Evolutionary conservation across 2,888 invertebrate species (phyloP), one percentile per base, ranked within the genome.

Genomic region (Tenthredo mesomela): DNA sequence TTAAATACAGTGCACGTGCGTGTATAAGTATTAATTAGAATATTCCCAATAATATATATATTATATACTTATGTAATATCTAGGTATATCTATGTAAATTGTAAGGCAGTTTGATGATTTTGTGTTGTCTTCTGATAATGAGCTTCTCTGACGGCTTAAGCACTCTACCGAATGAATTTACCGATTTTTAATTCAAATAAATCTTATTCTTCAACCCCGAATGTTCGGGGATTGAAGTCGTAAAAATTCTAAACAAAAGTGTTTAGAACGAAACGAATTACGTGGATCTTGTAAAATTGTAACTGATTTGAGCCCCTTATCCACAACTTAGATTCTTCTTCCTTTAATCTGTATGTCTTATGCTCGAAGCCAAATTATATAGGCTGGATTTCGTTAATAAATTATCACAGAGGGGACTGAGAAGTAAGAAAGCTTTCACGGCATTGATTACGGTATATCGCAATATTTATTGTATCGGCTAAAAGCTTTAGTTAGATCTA

Each of bases 21-120:
- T 43, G 43, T 83, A 71, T 83, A 54, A 33, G 29, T 21, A 71
- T 33, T 0, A 50, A 83, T n/a, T 29, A 15, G 21, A 37, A 61
- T 29, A 33, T 21, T 70, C 33, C 15, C 15, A 25, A 82, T 21
- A 25, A 82, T 71, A 10, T 43, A 73, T 43, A 73, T 12, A 25
- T 70, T 71, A 10, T 43, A 73, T 43, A 73, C 6, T 18, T n/a
- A 37, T 33, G 9, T 50, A 12, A n/a, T 54, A 54, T 54, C 7
- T 37, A n/a, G 3, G 70, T 73, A 73, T 73, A 71, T 25, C 73
- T 58, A 40, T 12, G 43, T 61, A 61, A 71, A 40, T 61, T 10
- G 29, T 61, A 84, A 84, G 84, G 77, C 77, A 84, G 75, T 77
- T 71, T 61, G 21, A 75, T 61, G 21, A 54, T 84, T 84, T 61